Percentiles rank a stretch among this genome's conserved stretches.
Evolutionary conservation across 2,888 invertebrate genomes (phyloP).

Genomic region (Liodrosophila aerea): DNA sequence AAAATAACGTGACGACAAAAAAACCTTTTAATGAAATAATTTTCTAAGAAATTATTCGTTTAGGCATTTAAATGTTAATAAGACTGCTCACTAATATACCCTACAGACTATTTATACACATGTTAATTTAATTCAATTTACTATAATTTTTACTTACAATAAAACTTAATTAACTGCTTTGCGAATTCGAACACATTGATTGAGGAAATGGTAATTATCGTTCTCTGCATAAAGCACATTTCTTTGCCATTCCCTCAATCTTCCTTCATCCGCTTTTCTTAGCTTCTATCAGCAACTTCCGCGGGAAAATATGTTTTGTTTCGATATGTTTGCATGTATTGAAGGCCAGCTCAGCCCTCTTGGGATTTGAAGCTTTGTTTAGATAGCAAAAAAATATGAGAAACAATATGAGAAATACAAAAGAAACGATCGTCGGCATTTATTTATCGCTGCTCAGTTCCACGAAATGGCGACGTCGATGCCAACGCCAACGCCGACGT

Average conservation of each 20-base stretch:
- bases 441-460: constrained; percentile 28
- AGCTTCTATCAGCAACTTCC: constrained; percentile 44
- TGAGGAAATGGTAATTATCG: not conserved
- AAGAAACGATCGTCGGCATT: constrained; percentile 35
- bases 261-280: constrained; percentile 2
- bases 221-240: not conserved
- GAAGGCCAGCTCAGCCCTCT: constrained; percentile 25
- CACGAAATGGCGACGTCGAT: constrained; percentile 25
- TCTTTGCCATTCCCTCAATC: not conserved
- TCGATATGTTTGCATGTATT: constrained; percentile 9
- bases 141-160: too few species aligned
- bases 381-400: constrained; percentile 33
- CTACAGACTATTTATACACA: too few species aligned
- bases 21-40: too few species aligned
- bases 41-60: too few species aligned
- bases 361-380: constrained; percentile 9
- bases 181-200: too few species aligned
- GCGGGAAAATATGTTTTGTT: constrained; percentile 17
- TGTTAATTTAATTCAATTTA: too few species aligned
- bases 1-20: too few species aligned
- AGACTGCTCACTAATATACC: too few species aligned
- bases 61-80: too few species aligned
- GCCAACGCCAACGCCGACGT: constrained; percentile 6
- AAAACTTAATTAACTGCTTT: too few species aligned
- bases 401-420: constrained; percentile 12